Conservation (phyloP, 2,888 invertebrate genomes). For the Heliconius ismenius region DNA sequence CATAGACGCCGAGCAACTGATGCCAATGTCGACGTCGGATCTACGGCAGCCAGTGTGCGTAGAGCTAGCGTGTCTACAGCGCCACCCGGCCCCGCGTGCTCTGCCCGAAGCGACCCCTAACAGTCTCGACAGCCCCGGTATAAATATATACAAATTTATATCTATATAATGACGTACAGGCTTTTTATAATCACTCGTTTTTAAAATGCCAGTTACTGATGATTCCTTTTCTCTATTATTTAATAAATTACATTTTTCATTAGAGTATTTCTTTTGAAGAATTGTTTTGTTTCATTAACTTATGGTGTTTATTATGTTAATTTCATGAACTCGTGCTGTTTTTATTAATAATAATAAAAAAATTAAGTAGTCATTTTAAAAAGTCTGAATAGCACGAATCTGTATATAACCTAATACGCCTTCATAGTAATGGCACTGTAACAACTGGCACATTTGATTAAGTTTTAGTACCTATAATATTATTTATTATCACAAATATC, state of each 20-base stretch:
- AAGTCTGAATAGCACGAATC: slow-evolving; percentile 17
- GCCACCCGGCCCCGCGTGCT: slow-evolving; percentile 79
- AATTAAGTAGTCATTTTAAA: not conserved
- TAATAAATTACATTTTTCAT: too few species aligned
- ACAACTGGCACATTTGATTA: not conserved
- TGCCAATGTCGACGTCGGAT: slow-evolving; percentile 92
- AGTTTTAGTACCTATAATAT: too few species aligned
- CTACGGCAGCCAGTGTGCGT: slow-evolving; percentile 91
- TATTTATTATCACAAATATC: not conserved
- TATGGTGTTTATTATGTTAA: not conserved
- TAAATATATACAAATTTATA: slow-evolving; percentile 9
- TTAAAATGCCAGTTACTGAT: too few species aligned
- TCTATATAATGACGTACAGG: not conserved
- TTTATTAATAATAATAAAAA: not conserved
- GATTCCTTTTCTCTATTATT: too few species aligned
- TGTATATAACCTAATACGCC: slow-evolving; percentile 9
- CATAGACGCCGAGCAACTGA: slow-evolving; percentile 93
- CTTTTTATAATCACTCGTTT: slow-evolving; percentile 3
- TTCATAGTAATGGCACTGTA: slow-evolving; percentile 4
- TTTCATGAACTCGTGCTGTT: not conserved
- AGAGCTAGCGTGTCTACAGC: slow-evolving; percentile 87
- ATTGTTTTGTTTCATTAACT: not conserved
- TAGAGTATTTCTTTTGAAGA: not conserved
- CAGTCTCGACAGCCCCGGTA: slow-evolving; percentile 79
- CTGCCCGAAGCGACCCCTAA: slow-evolving; percentile 78